Conservation (phyloP, 2,113 vertebrate species). For the Phyllopteryx taeniolatus region DNA sequence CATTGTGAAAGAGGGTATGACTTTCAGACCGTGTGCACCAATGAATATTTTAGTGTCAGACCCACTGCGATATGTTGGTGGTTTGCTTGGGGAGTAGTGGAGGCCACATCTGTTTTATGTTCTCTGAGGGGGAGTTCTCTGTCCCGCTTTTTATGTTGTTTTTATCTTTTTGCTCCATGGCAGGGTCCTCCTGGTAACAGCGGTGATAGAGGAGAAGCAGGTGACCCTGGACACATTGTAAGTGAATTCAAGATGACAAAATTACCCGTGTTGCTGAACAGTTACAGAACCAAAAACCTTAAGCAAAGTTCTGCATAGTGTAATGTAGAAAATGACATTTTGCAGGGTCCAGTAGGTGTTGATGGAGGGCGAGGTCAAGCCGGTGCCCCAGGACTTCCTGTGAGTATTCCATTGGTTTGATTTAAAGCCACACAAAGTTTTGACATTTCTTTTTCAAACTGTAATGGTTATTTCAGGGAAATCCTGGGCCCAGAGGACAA, state of each 20-base stretch:
- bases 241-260: constrained; percentile 55
- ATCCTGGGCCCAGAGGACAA: constrained; percentile 83
- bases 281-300: background rate
- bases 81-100: background rate
- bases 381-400: constrained; percentile 85
- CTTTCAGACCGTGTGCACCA: background rate
- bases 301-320: background rate
- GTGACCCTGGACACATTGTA: constrained; percentile 87
- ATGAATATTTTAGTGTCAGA: background rate
- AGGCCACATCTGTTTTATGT: background rate
- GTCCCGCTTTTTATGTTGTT: background rate
- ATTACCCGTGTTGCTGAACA: background rate
- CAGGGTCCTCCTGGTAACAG: constrained; percentile 84
- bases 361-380: constrained; percentile 84
- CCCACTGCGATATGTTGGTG: background rate
- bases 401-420: constrained; percentile 71
- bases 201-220: constrained; percentile 86
- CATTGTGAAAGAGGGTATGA: background rate
- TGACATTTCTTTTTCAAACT: constrained; percentile 8
- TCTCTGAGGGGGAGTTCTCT: background rate
- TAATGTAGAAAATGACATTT: constrained; percentile 21
- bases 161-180: constrained; percentile 23
- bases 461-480: constrained; percentile 75
- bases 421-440: background rate
- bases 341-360: constrained; percentile 84